These are phyloP conservation scores for Thecophora atra DNA, from an alignment of 2,888 invertebrate species.

Conservation along the genomic window DNA sequence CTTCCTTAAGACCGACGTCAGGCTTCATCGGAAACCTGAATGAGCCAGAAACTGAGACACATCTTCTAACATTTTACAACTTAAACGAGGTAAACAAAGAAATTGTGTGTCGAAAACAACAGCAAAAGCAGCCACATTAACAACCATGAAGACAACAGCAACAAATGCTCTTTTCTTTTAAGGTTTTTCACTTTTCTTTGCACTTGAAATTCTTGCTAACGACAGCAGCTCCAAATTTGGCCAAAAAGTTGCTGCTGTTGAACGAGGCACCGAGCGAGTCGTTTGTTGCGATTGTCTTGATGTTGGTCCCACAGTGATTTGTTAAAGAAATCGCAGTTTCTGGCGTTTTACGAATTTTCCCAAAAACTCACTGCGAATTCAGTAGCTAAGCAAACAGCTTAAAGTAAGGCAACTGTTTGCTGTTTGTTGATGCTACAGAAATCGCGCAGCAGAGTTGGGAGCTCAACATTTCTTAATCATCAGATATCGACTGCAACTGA, in stretches of 20 bases:
- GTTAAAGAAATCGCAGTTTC: constrained; percentile 32
- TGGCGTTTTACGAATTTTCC: constrained; percentile 32
- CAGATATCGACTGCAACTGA: not conserved
- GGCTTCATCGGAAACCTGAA: no score
- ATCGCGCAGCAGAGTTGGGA: no score
- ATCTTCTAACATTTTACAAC: no score
- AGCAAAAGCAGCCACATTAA: not conserved
- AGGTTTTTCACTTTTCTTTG: constrained; percentile 32
- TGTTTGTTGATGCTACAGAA: not conserved
- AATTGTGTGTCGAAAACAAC: not conserved
- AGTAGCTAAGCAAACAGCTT: constrained; percentile 10
- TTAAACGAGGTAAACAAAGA: no score
- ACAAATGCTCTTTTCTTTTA: constrained; percentile 12
- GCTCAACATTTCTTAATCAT: not conserved
- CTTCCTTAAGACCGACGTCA: no score
- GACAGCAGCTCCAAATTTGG: constrained; percentile 34
- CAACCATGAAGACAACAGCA: no score
- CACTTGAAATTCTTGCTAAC: constrained; percentile 33
- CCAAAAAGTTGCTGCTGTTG: constrained; percentile 9
- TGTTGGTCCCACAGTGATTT: constrained; percentile 16
- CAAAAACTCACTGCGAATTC: not conserved
- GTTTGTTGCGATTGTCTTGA: constrained; percentile 33
- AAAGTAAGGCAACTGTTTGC: not conserved
- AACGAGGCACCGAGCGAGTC: constrained; percentile 13
- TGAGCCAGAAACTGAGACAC: no score